Base-by-base conservation (phyloP, 2,888 invertebrate genomes). In the Petrophora chlorosata region DNA sequence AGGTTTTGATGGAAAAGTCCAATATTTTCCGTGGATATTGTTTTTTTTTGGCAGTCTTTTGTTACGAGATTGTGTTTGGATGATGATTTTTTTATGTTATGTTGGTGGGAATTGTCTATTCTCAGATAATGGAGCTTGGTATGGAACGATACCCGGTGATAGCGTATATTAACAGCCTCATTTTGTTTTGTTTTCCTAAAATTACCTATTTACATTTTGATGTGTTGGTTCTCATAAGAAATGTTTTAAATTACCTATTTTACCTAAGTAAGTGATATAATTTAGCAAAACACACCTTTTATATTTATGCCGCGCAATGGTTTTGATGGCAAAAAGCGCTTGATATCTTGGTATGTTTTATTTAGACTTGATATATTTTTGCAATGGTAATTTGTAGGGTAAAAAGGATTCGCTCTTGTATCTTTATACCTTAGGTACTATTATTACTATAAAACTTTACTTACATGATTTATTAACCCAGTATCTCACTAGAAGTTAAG, bases 1-100 rank as follows among this genome's bases (percentile, higher is more conserved):
- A 28, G 34, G 43, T 50, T 29, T 44, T 50, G 43, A 50, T 39
- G 17, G 39, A 50, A 44, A 43, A 43, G 19, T 3, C 17, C 39
- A 50, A 50, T 38, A 43, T 50, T 39, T 44, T 14, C 22, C 29
- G 23, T 17, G 15, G 3, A 48, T 32, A 36, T 47, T 30, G 41
- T 30, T 25, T 41, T 41, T n/a, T n/a, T n/a, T n/a, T n/a, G n/a
- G n/a, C n/a, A n/a, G 7, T n/a, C 9, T 30, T 34, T 25, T 33
- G 12, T n/a, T n/a, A n/a, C n/a, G n/a, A n/a, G n/a, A n/a, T n/a
- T n/a, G n/a, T n/a, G n/a, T n/a, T n/a, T n/a, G n/a, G n/a, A n/a
- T n/a, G n/a, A n/a, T n/a, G n/a, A n/a, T 9, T 14, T 9, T 32
- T 41, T 41, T 26, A 42, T 32, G 36, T 28, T 38, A 33, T 26